Percentiles rank a stretch among this genome's conserved stretches.
phyloP scores from a whole-genome alignment of 2,888 invertebrate species.

The Sepiola atlantica region DNA sequence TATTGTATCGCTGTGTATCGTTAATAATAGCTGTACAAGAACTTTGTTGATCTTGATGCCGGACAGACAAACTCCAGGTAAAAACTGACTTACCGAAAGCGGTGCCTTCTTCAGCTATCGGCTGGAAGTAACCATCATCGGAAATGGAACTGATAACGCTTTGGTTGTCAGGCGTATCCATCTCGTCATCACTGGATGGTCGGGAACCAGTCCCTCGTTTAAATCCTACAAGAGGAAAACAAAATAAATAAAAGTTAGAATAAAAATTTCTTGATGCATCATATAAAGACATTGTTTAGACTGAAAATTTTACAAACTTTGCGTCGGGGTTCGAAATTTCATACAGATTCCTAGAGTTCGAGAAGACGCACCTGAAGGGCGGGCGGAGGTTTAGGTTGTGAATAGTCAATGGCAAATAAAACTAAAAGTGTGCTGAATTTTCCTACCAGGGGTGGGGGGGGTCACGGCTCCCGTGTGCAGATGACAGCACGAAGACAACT shows the following conservation, averaged over 20 bases:
- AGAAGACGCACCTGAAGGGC: no score
- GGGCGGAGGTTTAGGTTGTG: no score
- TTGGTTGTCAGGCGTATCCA: conserved; percentile 80
- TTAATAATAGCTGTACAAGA: neutral
- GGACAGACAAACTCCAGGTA: neutral
- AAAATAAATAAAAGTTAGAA: neutral
- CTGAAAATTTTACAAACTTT: neutral
- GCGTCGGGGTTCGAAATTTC: no score
- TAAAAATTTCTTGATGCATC: neutral
- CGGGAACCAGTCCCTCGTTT: conserved; percentile 56
- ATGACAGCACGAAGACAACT: no score
- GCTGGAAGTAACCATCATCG: conserved; percentile 78
- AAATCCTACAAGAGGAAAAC: conserved; percentile 34
- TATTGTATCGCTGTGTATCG: neutral
- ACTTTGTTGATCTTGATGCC: neutral
- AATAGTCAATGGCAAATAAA: no score
- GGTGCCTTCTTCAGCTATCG: conserved; percentile 64
- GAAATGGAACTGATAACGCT: conserved; percentile 87
- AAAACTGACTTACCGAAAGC: neutral
- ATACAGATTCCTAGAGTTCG: no score
- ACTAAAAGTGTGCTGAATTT: no score
- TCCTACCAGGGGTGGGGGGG: no score
- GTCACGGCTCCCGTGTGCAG: no score
- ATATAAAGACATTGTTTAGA: neutral
- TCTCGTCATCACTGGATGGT: conserved; percentile 68